Evolutionary conservation across 2,888 invertebrate genomes (phyloP).

Genomic region (Cryptops parisi): DNA sequence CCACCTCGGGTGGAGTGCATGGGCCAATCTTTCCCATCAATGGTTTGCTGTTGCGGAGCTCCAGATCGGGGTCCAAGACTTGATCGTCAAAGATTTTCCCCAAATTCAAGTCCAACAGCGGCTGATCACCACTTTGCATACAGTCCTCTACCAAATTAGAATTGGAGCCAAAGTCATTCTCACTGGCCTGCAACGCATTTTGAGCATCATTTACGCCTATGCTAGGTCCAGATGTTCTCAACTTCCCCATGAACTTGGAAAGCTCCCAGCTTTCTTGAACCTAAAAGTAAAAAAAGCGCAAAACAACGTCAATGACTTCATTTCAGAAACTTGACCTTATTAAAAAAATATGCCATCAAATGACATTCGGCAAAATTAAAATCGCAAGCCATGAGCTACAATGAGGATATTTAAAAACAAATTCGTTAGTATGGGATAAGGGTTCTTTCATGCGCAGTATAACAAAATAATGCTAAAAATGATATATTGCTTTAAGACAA

Average conservation of each 20-base stretch:
- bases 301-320: too few species aligned
- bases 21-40: not conserved
- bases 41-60: not conserved
- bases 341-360: too few species aligned
- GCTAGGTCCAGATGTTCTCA: not conserved
- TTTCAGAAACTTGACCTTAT: too few species aligned
- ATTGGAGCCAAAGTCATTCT: not conserved
- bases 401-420: too few species aligned
- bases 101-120: not conserved
- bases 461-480: too few species aligned
- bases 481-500: too few species aligned
- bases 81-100: slow-evolving; percentile 3
- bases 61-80: not conserved
- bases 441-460: too few species aligned
- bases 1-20: slow-evolving; percentile 1
- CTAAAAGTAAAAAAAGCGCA: not conserved
- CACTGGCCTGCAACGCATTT: not conserved
- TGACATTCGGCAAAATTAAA: too few species aligned
- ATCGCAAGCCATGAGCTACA: too few species aligned
- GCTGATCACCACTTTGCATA: not conserved
- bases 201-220: not conserved
- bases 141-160: not conserved
- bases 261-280: slow-evolving; percentile 9
- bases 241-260: slow-evolving; percentile 3
- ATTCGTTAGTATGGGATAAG: too few species aligned